Percentiles rank a stretch among this genome's conserved stretches.
Evolutionary conservation across 2,113 vertebrate genomes (phyloP).

Genomic region (Lasiurus borealis): DNA sequence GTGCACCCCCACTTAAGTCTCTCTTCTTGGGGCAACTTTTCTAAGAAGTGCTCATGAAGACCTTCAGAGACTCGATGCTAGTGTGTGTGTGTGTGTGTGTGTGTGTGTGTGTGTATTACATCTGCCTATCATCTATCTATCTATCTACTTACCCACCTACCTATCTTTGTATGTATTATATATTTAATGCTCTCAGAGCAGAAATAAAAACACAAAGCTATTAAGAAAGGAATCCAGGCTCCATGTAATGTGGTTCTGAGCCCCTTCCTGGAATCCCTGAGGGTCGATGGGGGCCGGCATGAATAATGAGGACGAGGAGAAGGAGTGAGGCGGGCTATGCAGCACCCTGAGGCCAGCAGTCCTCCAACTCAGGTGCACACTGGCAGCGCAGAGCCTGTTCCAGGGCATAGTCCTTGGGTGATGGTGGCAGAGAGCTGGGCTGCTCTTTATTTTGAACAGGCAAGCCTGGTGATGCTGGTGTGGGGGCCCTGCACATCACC

Average conservation of each 20-base stretch:
- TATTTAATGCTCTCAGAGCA: neutral
- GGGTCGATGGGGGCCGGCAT: neutral
- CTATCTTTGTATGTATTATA: neutral
- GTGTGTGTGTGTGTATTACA: too few species aligned
- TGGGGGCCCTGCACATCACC: neutral
- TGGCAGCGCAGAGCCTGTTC: rapidly evolving
- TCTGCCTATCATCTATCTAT: too few species aligned
- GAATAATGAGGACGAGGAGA: too few species aligned
- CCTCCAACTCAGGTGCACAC: rapidly evolving
- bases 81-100: neutral
- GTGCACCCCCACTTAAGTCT: neutral
- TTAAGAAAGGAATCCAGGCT: neutral
- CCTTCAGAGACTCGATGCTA: neutral
- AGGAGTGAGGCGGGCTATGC: neutral
- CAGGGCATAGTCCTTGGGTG: rapidly evolving
- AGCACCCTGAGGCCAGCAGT: neutral
- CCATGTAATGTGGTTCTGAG: neutral
- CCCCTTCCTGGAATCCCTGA: neutral
- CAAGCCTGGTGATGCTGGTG: neutral
- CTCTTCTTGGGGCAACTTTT: neutral
- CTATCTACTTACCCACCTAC: too few species aligned
- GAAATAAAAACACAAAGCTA: neutral
- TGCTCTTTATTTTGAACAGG: neutral
- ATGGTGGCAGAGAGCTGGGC: neutral
- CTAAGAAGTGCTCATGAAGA: neutral